Conservation (phyloP, 2,113 vertebrate genomes). For the Thinocorus orbignyianus region DNA sequence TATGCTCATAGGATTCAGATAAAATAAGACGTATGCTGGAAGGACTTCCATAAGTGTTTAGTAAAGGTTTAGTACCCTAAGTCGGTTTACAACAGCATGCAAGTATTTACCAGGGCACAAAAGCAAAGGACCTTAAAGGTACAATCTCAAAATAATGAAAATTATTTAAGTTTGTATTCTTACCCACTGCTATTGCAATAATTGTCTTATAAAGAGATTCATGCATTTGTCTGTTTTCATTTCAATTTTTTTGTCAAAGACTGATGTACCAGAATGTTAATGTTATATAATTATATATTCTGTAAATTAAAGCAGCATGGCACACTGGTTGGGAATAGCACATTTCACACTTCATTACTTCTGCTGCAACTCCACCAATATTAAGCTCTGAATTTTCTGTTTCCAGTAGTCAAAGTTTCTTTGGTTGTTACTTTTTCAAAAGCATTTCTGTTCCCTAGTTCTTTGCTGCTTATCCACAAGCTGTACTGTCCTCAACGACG, state of each 20-base stretch:
- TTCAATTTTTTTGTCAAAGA: conserved; percentile 65
- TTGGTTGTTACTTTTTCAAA: background rate
- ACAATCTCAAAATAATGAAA: conserved; percentile 41
- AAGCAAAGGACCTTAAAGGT: background rate
- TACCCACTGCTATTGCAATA: conserved; percentile 10
- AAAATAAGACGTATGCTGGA: background rate
- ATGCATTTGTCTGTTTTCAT: conserved; percentile 58
- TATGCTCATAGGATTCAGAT: background rate
- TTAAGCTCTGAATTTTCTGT: conserved; percentile 29
- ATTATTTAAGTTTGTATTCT: conserved; percentile 6
- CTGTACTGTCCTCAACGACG: background rate
- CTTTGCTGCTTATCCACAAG: background rate
- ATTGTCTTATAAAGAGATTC: conserved; percentile 46
- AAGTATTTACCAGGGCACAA: background rate
- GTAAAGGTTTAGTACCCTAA: background rate
- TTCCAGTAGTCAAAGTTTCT: conserved; percentile 3
- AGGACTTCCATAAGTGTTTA: background rate
- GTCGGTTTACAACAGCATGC: background rate
- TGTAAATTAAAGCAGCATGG: conserved; percentile 68
- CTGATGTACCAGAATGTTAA: conserved; percentile 62
- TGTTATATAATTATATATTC: conserved; percentile 65
- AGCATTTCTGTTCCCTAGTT: background rate
- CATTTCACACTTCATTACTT: conserved; percentile 70
- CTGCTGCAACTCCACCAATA: conserved; percentile 27
- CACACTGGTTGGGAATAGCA: conserved; percentile 40